Conservation (phyloP, 2,113 vertebrate species). For the Struthio camelus region DNA sequence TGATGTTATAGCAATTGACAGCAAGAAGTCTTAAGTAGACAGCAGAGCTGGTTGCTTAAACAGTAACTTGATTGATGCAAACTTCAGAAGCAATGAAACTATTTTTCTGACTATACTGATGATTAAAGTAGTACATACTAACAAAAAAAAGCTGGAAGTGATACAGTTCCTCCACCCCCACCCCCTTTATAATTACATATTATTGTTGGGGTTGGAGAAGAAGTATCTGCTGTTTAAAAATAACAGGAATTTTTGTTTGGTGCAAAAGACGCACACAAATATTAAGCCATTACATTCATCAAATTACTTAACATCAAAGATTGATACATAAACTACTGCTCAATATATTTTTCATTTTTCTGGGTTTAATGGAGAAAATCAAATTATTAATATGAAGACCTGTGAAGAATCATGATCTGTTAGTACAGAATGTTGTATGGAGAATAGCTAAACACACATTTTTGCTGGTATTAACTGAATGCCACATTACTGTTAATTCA, state of each 20-base stretch:
- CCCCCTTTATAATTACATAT: background rate
- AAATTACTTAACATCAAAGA: background rate
- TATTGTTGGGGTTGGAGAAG: background rate
- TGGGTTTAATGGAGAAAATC: background rate
- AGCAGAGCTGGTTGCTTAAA: background rate
- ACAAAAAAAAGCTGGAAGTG: background rate
- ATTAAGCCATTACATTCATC: too few relatives aligned
- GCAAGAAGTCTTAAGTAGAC: background rate
- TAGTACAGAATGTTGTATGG: background rate
- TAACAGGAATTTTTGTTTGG: rapidly evolving
- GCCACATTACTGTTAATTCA: background rate
- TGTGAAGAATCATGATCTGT: background rate
- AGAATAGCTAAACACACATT: background rate
- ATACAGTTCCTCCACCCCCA: background rate
- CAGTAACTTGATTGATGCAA: background rate
- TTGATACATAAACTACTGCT: background rate
- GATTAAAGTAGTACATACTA: background rate
- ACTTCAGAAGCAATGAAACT: background rate
- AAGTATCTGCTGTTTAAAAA: background rate
- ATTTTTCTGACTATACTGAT: background rate
- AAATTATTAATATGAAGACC: background rate
- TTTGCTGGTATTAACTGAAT: background rate
- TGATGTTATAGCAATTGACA: background rate
- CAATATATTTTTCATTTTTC: background rate
- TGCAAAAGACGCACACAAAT: background rate